Percentiles rank a stretch among this genome's conserved stretches.
phyloP scores from a whole-genome alignment of 2,113 vertebrate species.

The Propithecus coquereli region DNA sequence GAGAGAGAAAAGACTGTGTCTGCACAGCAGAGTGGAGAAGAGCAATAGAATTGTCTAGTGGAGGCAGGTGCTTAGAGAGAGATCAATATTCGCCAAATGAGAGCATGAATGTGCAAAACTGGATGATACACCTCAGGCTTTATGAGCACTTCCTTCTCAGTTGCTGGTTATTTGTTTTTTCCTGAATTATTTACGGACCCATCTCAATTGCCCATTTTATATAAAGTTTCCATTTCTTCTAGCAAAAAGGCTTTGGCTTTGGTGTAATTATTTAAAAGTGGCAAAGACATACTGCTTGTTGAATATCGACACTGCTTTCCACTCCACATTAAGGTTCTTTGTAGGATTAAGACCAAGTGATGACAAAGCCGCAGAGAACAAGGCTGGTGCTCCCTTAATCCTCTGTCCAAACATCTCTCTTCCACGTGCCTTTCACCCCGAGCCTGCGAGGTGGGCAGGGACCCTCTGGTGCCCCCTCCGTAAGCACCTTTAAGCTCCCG shows the following conservation, averaged over 20 bases:
- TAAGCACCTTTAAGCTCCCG: not conserved
- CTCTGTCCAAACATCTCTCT: not conserved
- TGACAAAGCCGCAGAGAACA: not conserved
- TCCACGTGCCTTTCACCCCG: not conserved
- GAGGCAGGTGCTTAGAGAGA: constrained; percentile 9
- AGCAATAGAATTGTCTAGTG: not conserved
- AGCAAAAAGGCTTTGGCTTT: not conserved
- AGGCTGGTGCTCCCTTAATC: not conserved
- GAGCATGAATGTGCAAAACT: not conserved
- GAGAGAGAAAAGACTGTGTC: not conserved
- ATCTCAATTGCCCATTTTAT: not conserved
- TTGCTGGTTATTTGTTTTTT: not conserved
- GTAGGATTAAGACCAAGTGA: constrained; percentile 16
- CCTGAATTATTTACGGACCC: not conserved
- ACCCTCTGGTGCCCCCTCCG: rapidly evolving
- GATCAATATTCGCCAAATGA: not conserved
- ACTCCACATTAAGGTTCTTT: not conserved
- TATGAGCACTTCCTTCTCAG: not conserved
- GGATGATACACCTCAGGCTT: not conserved
- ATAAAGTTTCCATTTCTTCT: not conserved
- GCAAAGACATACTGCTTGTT: not conserved
- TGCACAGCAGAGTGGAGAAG: not conserved
- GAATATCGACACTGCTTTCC: not conserved
- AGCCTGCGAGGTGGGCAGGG: not conserved
- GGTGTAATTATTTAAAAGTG: not conserved